Evolutionary conservation across 1,140 invertebrate species (phyloP).

Genomic region (Aphelinus certus): DNA sequence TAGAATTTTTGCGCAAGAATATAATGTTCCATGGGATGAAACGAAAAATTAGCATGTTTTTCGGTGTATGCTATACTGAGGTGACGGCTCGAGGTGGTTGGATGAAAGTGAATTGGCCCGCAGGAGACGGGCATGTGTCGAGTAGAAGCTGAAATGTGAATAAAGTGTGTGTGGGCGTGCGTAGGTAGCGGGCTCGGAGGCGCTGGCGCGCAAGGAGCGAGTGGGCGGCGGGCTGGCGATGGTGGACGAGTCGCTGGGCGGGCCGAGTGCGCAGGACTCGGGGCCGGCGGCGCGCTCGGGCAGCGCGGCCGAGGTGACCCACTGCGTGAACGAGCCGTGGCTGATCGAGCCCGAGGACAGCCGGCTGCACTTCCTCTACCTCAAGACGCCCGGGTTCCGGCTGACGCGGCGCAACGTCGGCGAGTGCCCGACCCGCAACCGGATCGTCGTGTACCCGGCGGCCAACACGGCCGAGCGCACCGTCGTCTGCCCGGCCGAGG

Average conservation of each 20-base stretch:
- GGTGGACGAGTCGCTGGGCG: constrained; percentile 57
- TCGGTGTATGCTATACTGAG: too few relatives aligned
- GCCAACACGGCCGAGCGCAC: constrained; percentile 69
- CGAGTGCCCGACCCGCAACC: constrained; percentile 75
- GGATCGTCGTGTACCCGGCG: constrained; percentile 78
- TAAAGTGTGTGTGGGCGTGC: constrained; percentile 1
- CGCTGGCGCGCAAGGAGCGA: neutral
- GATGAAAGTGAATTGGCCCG: too few relatives aligned
- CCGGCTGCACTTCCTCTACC: constrained; percentile 75
- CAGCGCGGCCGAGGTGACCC: constrained; percentile 55
- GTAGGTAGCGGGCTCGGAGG: neutral
- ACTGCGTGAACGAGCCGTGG: constrained; percentile 80
- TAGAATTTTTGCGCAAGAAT: too few relatives aligned
- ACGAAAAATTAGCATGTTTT: too few relatives aligned
- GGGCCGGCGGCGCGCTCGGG: neutral
- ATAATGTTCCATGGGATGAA: too few relatives aligned
- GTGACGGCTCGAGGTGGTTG: too few relatives aligned
- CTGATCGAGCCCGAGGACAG: constrained; percentile 78
- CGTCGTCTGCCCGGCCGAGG: constrained; percentile 73
- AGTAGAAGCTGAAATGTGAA: too few relatives aligned
- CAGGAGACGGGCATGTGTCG: too few relatives aligned
- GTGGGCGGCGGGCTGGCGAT: constrained; percentile 48
- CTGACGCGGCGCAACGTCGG: constrained; percentile 65
- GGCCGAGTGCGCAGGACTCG: neutral
- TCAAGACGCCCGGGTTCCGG: constrained; percentile 75